Percentiles rank a stretch among this genome's conserved stretches.
phyloP scores from a whole-genome alignment of 2,113 vertebrate genomes.

The Ceyx margarethae region DNA sequence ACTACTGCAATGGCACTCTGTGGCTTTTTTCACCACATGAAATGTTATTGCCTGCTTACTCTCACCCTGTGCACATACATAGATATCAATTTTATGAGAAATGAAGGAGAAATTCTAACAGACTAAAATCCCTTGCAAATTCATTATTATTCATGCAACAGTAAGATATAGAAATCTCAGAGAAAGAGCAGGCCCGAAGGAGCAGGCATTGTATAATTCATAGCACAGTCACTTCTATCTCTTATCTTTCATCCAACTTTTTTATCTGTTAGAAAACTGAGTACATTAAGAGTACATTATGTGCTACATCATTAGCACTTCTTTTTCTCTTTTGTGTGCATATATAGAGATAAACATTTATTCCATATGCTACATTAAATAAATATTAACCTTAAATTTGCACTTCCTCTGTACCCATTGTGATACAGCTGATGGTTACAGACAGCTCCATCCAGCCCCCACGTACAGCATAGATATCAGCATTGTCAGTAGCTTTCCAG shows the following conservation, averaged over 20 bases:
- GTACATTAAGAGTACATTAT: not conserved
- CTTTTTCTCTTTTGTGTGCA: not conserved
- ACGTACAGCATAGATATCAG: not conserved
- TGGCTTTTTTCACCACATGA: not conserved
- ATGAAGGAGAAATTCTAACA: not conserved
- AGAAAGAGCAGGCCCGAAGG: not conserved
- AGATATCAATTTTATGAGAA: not conserved
- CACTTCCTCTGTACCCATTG: not conserved
- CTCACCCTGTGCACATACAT: accelerated
- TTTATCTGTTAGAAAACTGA: not conserved
- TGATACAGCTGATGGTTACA: not conserved
- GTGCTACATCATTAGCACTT: not conserved
- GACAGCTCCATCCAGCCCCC: not conserved
- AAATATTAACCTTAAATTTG: not conserved
- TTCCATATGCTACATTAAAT: not conserved
- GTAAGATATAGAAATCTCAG: not conserved
- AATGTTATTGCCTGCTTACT: not conserved
- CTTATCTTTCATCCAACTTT: not conserved
- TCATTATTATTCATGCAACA: not conserved
- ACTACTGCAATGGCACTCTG: not conserved
- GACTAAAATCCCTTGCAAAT: not conserved
- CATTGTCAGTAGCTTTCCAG: not conserved
- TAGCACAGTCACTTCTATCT: not conserved
- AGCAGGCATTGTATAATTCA: not conserved
- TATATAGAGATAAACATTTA: not conserved